A percentile compares a stretch with the other conserved stretches of the same genome.
Conservation (phyloP, 92 coral and sea anemone species). For the Pocillopora grandis region DNA sequence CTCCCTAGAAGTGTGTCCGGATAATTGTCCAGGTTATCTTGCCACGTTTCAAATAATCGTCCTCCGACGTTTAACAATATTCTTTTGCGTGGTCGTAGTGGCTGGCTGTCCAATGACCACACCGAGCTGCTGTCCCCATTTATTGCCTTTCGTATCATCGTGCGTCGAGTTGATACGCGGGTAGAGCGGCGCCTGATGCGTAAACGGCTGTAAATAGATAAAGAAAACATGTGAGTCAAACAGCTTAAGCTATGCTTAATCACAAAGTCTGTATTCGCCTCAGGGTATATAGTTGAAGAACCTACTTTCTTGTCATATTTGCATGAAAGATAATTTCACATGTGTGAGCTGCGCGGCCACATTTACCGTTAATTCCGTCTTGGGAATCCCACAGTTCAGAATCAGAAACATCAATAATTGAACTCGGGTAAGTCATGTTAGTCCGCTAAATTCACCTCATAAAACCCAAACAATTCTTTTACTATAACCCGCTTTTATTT, state of each 20-base stretch:
- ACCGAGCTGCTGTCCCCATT: not conserved
- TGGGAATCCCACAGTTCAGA: conserved; percentile 8
- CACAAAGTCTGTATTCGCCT: conserved; percentile 2
- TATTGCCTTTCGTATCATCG: conserved; percentile 14
- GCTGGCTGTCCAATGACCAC: conserved; percentile 23
- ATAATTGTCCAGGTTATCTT: conserved; percentile 61
- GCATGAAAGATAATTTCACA: conserved; percentile 13
- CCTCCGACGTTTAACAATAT: conserved; percentile 70
- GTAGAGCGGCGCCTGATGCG: not conserved
- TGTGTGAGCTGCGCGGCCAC: not conserved
- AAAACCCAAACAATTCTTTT: not conserved
- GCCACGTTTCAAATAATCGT: conserved; percentile 76
- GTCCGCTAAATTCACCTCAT: not conserved
- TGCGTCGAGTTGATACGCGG: not conserved
- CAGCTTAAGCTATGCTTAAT: not conserved
- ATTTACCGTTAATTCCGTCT: conserved; percentile 26
- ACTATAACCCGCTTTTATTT: not conserved
- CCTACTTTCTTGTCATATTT: not conserved
- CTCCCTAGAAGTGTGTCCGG: conserved; percentile 80
- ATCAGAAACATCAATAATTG: conserved; percentile 22
- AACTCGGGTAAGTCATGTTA: not conserved
- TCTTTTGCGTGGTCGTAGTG: conserved; percentile 34
- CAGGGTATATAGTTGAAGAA: conserved; percentile 4
- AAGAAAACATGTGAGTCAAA: not conserved
- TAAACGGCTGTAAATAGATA: conserved; percentile 16